Base-by-base conservation (phyloP, 2,797 vertebrate species). In the Furcifer pardalis region DNA sequence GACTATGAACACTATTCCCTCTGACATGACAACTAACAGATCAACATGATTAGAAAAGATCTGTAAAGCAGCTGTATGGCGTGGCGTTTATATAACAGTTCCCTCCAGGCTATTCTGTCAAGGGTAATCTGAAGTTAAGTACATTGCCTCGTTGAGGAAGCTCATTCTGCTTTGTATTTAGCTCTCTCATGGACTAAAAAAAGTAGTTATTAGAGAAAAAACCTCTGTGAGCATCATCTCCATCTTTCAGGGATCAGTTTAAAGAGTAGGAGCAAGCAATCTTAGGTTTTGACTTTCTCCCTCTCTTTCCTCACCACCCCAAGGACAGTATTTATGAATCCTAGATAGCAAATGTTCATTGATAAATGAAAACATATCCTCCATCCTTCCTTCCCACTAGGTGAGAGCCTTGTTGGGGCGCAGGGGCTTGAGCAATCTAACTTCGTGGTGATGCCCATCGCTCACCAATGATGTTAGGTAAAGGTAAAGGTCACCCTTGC, bases 91-190 rank as follows among this genome's bases (percentile, higher is more conserved):
- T 12, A 40, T 25, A 90, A 74, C 60, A 1, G 0, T 62, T 93
- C 56, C 49, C 17, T 82, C 40, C 40, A 87, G 35, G 5, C 77
- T 1, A 0, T 69, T 23, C 32, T 74, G 73, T 86, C 56, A 79
- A 88, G n/a, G 23, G 86, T 90, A 91, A 84, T 81, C 19, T 60
- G 60, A 88, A n/a, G 62, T 76, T 82, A 86, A 68, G 12, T 25
- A 84, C 46, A 21, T 6, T 66, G 82, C 23, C 25, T 59, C 83
- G 17, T 73, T 69, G 49, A 86, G 30, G 76, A 83, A 92, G 30
- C 44, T 80, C 77, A 4, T 5, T 35, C 21, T 27, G 6, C 27
- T 35, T 71, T 80, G 13, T 9, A 89, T 0, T 6, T 25, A 85
- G 42, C 79, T 73, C 35, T 59, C 75, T 7, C 1, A 9, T 9